Percentiles rank a stretch among this genome's conserved stretches.
Conservation (phyloP, 2,888 invertebrate genomes). For the Acleris sparsana region DNA sequence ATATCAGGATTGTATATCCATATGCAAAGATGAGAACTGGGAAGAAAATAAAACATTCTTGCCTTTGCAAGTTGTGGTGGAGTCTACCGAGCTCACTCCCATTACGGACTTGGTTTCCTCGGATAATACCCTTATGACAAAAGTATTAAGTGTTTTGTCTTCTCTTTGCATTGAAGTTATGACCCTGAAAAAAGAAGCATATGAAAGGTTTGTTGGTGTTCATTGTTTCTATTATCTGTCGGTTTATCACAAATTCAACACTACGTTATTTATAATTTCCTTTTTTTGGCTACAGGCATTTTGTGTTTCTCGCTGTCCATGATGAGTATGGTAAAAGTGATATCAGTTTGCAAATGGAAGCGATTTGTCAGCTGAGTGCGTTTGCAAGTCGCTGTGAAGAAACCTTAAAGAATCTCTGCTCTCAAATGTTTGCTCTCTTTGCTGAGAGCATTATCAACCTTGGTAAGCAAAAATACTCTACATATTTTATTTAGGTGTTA, state of each 20-base stretch:
- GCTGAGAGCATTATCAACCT: conserved; percentile 75
- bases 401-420: conserved; percentile 87
- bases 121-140: conserved; percentile 91
- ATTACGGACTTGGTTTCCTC: conserved; percentile 89
- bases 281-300: conserved; percentile 62
- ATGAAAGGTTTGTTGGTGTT: conserved; percentile 72
- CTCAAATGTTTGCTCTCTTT: conserved; percentile 89
- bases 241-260: too few species aligned
- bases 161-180: conserved; percentile 91
- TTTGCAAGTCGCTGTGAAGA: conserved; percentile 88
- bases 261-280: neutral
- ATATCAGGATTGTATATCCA: conserved; percentile 60
- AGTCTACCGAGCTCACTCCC: conserved; percentile 85
- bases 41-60: conserved; percentile 67
- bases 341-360: conserved; percentile 82
- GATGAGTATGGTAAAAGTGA: conserved; percentile 83
- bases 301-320: conserved; percentile 85
- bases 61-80: conserved; percentile 65
- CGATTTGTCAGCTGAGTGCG: conserved; percentile 85
- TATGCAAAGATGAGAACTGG: conserved; percentile 52
- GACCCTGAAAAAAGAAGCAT: conserved; percentile 86
- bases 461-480: conserved; percentile 57
- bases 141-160: conserved; percentile 90
- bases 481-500: neutral
- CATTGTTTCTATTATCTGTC: neutral